These are phyloP conservation scores for Urocyon cinereoargenteus DNA, from an alignment of 2,797 vertebrate species.

Conservation along the genomic window DNA sequence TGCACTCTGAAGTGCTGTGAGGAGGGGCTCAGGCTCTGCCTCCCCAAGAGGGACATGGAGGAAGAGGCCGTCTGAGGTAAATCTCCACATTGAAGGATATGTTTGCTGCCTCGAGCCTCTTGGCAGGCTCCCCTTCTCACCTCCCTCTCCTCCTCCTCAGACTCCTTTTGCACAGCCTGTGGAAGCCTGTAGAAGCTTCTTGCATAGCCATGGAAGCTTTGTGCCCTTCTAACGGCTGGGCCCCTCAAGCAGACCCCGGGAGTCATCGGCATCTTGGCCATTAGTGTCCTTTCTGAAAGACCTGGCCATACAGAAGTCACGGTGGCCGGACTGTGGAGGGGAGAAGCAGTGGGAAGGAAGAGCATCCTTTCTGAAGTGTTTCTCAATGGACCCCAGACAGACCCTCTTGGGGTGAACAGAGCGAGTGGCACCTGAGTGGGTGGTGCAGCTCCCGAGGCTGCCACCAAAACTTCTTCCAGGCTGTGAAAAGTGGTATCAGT, in stretches of 20 bases:
- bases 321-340: neutral
- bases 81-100: neutral
- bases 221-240: constrained; percentile 90
- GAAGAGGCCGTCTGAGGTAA: neutral
- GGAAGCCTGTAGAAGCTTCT: constrained; percentile 73
- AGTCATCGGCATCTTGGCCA: constrained; percentile 92
- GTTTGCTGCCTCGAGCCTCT: neutral
- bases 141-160: neutral
- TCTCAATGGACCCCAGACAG: neutral
- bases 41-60: neutral
- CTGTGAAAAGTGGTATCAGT: neutral
- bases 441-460: fast-evolving
- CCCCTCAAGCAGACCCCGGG: constrained; percentile 94
- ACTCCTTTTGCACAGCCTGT: constrained; percentile 79
- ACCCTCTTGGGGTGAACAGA: neutral
- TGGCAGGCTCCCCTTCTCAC: neutral
- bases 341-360: neutral
- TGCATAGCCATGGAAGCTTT: neutral
- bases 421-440: neutral
- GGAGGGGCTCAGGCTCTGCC: neutral
- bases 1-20: neutral
- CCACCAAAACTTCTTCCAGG: neutral
- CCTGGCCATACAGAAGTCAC: neutral
- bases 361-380: neutral
- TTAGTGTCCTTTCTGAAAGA: constrained; percentile 90